phyloP scores from a whole-genome alignment of 2,797 vertebrate genomes.

The Ceryle rudis region DNA sequence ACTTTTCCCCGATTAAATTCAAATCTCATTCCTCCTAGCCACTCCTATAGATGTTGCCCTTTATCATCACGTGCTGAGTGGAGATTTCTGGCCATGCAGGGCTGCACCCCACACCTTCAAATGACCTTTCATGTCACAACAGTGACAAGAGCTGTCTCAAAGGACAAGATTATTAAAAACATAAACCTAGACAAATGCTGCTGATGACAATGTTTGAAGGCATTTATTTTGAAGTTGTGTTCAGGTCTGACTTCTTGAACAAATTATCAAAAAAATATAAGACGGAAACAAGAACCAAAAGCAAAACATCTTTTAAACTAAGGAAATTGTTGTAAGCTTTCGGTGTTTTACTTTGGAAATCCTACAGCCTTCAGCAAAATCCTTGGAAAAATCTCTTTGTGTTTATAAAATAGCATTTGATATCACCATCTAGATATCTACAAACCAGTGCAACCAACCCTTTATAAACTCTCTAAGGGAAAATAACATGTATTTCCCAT shows the following conservation, averaged over 20 bases:
- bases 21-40: background rate
- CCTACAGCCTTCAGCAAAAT: constrained; percentile 50
- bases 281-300: constrained; percentile 53
- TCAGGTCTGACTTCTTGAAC: background rate
- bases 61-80: background rate
- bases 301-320: constrained; percentile 50
- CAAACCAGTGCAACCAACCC: background rate
- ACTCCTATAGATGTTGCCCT: background rate
- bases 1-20: background rate
- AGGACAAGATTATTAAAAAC: background rate
- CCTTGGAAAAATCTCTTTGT: constrained; percentile 29
- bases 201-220: background rate
- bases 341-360: constrained; percentile 67
- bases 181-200: constrained; percentile 15
- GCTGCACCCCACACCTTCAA: background rate
- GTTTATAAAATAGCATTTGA: constrained; percentile 51
- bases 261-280: background rate
- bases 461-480: background rate
- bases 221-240: constrained; percentile 5
- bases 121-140: background rate
- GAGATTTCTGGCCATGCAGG: background rate
- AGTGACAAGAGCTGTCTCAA: background rate
- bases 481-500: constrained; percentile 49
- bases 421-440: constrained; percentile 48
- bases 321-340: constrained; percentile 67